Percentiles rank a stretch among this genome's conserved stretches.
These are phyloP conservation scores for Drosophila formosana DNA, from an alignment of 2,888 invertebrate species.

Conservation along the genomic window DNA sequence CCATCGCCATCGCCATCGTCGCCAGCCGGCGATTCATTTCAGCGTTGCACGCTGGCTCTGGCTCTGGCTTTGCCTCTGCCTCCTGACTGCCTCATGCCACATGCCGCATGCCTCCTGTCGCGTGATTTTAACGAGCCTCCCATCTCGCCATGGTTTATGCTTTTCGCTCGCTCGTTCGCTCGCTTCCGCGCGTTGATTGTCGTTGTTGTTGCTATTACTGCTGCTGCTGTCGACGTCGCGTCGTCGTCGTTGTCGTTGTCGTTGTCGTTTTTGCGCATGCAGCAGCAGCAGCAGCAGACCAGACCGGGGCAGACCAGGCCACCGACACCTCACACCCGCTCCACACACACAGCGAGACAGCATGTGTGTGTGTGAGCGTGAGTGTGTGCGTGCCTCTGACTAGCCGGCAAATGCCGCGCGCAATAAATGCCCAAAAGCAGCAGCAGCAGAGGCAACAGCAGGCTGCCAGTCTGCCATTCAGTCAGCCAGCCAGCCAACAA, in stretches of 20 bases:
- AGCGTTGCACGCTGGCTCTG: slow-evolving; percentile 68
- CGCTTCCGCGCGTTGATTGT: slow-evolving; percentile 78
- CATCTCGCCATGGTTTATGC: slow-evolving; percentile 74
- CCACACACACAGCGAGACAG: slow-evolving; percentile 7
- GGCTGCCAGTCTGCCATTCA: slow-evolving; percentile 30
- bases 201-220: slow-evolving; percentile 52
- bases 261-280: slow-evolving; percentile 49
- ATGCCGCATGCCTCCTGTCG: slow-evolving; percentile 59
- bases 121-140: slow-evolving; percentile 78
- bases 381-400: slow-evolving; percentile 55
- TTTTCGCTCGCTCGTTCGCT: slow-evolving; percentile 68
- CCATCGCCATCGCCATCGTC: slow-evolving; percentile 32
- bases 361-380: slow-evolving; percentile 36
- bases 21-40: slow-evolving; percentile 65
- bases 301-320: slow-evolving; percentile 48
- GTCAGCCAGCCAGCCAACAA: slow-evolving; percentile 5
- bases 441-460: slow-evolving; percentile 46
- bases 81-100: slow-evolving; percentile 27
- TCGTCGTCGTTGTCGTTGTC: slow-evolving; percentile 40
- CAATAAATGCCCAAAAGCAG: slow-evolving; percentile 70
- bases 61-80: slow-evolving; percentile 26
- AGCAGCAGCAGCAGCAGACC: slow-evolving; percentile 59
- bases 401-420: slow-evolving; percentile 69
- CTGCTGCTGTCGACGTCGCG: slow-evolving; percentile 26
- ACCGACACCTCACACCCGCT: slow-evolving; percentile 59